phyloP scores from a whole-genome alignment of 2,113 vertebrate species.

The Mustelus asterias region DNA sequence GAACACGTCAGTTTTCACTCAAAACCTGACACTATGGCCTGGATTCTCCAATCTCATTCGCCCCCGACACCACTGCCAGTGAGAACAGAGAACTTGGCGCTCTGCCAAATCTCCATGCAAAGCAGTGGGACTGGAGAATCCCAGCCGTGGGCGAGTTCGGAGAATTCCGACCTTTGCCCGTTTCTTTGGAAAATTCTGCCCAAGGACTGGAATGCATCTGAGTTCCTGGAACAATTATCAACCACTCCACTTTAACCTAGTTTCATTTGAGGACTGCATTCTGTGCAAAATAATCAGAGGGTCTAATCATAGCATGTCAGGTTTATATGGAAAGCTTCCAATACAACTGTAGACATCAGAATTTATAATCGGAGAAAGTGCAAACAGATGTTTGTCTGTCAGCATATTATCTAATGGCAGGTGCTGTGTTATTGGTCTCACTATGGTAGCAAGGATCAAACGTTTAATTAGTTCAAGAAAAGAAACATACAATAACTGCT shows the following conservation, averaged over 20 bases:
- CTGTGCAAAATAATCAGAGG: not conserved
- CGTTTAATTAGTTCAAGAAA: conserved; percentile 6
- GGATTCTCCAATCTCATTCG: too few species aligned
- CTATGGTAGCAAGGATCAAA: not conserved
- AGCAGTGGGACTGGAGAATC: too few species aligned
- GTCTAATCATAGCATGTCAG: not conserved
- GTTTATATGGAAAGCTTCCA: not conserved
- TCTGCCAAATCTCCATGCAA: too few species aligned
- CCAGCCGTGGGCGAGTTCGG: too few species aligned
- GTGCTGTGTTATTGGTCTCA: not conserved
- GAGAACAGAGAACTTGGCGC: too few species aligned
- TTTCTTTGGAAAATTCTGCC: too few species aligned
- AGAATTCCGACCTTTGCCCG: too few species aligned
- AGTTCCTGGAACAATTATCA: not conserved
- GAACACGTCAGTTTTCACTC: too few species aligned
- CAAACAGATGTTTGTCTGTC: not conserved
- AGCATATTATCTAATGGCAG: conserved; percentile 23
- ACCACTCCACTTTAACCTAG: not conserved
- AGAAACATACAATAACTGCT: not conserved
- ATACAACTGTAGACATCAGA: not conserved
- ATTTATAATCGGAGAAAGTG: not conserved
- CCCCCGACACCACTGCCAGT: too few species aligned
- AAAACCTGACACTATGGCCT: too few species aligned
- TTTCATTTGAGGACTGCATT: not conserved
- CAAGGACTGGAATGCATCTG: not conserved